These are phyloP conservation scores for Balanococcus diminutus DNA, from an alignment of 2,888 invertebrate species.

Conservation along the genomic window DNA sequence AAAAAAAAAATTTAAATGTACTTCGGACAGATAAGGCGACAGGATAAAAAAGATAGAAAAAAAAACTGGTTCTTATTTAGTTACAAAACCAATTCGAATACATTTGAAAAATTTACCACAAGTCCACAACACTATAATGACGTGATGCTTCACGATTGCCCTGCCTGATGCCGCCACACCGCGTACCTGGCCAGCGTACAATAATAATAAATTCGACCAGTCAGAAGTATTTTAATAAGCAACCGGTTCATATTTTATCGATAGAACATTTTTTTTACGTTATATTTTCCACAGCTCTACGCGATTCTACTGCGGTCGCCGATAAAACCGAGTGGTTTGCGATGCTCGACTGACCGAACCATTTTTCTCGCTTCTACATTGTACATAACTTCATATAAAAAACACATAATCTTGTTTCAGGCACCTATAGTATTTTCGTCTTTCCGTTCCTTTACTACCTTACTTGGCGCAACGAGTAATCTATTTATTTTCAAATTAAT, in stretches of 20 bases:
- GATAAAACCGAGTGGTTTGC: not conserved
- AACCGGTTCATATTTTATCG: slow-evolving; percentile 42
- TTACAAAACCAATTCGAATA: slow-evolving; percentile 36
- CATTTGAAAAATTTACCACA: not conserved
- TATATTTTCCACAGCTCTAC: not conserved
- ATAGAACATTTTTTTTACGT: not conserved
- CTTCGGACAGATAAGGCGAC: not conserved
- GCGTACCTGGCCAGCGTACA: not conserved
- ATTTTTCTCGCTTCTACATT: not conserved
- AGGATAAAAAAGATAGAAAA: not conserved
- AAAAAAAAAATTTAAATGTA: too few species aligned
- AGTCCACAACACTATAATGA: slow-evolving; percentile 15
- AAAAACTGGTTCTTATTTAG: slow-evolving; percentile 36
- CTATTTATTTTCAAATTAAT: too few species aligned
- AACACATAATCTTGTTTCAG: too few species aligned
- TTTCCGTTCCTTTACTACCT: too few species aligned
- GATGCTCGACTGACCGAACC: slow-evolving; percentile 39
- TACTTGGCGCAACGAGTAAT: too few species aligned
- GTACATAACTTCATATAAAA: too few species aligned
- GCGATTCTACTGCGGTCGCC: not conserved
- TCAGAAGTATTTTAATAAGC: slow-evolving; percentile 33
- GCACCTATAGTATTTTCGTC: too few species aligned
- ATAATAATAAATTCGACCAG: slow-evolving; percentile 31
- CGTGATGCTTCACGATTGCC: not conserved
- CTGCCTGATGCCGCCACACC: too few species aligned